These are phyloP conservation scores for Penaeus vannamei DNA, from an alignment of 1,140 invertebrate species.

Conservation along the genomic window DNA sequence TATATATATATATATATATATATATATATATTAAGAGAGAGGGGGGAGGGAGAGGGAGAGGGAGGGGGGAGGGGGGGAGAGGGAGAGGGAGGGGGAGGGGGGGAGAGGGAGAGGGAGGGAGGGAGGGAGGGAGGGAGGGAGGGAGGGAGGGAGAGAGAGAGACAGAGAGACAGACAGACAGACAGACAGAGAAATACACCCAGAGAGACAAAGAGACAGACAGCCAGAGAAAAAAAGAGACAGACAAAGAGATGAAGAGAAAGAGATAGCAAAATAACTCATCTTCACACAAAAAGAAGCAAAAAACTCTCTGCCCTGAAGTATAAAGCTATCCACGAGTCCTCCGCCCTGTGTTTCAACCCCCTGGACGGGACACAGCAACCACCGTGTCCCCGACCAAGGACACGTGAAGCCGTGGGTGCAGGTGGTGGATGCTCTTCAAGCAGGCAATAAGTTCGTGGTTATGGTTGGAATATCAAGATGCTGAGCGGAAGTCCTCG, in stretches of 20 bases:
- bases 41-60: not conserved
- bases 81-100: slow-evolving; percentile 33
- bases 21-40: slow-evolving; percentile 7
- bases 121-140: slow-evolving; percentile 12
- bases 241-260: slow-evolving; percentile 36
- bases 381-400: not conserved
- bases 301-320: not conserved
- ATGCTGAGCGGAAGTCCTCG: too few relatives aligned
- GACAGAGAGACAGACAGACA: too few relatives aligned
- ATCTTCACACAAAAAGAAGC: not conserved
- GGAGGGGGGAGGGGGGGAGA: not conserved
- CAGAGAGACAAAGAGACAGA: not conserved
- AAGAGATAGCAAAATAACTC: slow-evolving; percentile 20
- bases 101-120: slow-evolving; percentile 36
- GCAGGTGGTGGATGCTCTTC: too few relatives aligned
- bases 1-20: slow-evolving; percentile 1
- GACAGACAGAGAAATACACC: not conserved
- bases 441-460: too few relatives aligned
- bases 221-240: too few relatives aligned
- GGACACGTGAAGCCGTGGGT: too few relatives aligned
- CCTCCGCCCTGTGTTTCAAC: too few relatives aligned
- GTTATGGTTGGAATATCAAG: too few relatives aligned
- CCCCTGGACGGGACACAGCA: not conserved
- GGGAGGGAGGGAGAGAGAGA: not conserved
- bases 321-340: not conserved